Percentiles rank a stretch among this genome's conserved stretches.
Evolutionary conservation across 2,888 invertebrate genomes (phyloP).

Genomic region (Lutraria lutraria): DNA sequence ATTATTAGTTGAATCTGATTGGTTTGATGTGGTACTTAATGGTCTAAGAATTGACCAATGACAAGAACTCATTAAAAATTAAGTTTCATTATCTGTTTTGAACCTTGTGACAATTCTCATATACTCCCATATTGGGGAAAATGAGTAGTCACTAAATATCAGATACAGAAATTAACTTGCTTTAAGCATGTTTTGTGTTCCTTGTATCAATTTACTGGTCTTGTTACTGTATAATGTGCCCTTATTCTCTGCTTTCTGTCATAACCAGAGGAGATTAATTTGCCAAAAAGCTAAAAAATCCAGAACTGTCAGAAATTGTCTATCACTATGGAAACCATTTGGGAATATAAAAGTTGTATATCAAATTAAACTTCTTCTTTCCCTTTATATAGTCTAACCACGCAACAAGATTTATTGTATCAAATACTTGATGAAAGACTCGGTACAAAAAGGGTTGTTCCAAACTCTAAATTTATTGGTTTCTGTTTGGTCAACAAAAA

Average conservation of each 20-base stretch:
- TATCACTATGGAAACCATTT: slow-evolving; percentile 10
- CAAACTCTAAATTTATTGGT: no score
- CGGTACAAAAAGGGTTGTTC: no score
- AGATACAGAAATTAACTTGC: background rate
- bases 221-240: background rate
- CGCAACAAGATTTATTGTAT: no score
- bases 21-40: no score
- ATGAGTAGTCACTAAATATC: background rate
- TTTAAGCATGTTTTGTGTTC: background rate
- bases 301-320: background rate
- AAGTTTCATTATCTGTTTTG: no score
- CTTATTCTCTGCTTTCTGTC: background rate
- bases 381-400: no score
- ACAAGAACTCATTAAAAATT: background rate
- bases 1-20: no score
- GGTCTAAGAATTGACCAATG: no score
- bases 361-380: background rate
- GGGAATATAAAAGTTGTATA: slow-evolving; percentile 8
- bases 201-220: background rate
- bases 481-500: no score
- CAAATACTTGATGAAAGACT: no score
- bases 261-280: slow-evolving; percentile 15
- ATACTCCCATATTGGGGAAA: background rate
- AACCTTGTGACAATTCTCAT: background rate
- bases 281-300: slow-evolving; percentile 24